These are phyloP conservation scores for Macrophya annulata DNA, from an alignment of 2,888 invertebrate species.

Conservation along the genomic window DNA sequence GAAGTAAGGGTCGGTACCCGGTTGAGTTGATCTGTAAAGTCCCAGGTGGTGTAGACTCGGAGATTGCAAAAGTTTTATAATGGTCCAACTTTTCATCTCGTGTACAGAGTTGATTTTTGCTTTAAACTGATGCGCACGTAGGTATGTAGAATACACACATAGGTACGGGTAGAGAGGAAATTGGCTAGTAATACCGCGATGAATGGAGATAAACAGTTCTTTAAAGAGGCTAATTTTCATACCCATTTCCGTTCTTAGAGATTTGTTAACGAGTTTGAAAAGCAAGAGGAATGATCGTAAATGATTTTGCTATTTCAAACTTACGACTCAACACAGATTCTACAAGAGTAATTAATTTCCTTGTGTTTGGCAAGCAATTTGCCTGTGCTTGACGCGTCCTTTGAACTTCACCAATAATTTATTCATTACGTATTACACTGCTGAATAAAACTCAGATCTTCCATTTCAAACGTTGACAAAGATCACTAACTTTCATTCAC, in stretches of 20 bases:
- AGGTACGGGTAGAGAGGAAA: not conserved
- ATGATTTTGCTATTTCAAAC: slow-evolving; percentile 31
- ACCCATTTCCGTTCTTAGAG: not conserved
- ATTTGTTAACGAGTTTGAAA: not conserved
- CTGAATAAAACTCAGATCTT: not conserved
- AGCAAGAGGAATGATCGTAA: slow-evolving; percentile 1
- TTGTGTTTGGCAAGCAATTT: slow-evolving; percentile 50
- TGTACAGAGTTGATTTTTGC: slow-evolving; percentile 6
- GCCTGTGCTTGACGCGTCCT: slow-evolving; percentile 2
- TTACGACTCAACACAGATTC: not conserved
- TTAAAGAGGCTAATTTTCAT: not conserved
- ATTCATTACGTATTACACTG: not conserved
- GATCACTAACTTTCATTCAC: not conserved
- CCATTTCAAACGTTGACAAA: not conserved
- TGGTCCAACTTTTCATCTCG: not conserved
- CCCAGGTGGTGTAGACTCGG: slow-evolving; percentile 22
- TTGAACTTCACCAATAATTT: slow-evolving; percentile 28
- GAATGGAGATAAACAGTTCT: not conserved
- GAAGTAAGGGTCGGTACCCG: not conserved
- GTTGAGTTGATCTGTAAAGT: slow-evolving; percentile 7
- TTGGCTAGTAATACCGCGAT: not conserved
- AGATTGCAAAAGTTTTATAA: slow-evolving; percentile 23
- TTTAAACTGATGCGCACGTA: too few relatives aligned
- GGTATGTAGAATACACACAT: too few relatives aligned
- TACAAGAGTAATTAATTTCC: slow-evolving; percentile 31